phyloP scores from a whole-genome alignment of 2,113 vertebrate species.

The Petromus typicus region DNA sequence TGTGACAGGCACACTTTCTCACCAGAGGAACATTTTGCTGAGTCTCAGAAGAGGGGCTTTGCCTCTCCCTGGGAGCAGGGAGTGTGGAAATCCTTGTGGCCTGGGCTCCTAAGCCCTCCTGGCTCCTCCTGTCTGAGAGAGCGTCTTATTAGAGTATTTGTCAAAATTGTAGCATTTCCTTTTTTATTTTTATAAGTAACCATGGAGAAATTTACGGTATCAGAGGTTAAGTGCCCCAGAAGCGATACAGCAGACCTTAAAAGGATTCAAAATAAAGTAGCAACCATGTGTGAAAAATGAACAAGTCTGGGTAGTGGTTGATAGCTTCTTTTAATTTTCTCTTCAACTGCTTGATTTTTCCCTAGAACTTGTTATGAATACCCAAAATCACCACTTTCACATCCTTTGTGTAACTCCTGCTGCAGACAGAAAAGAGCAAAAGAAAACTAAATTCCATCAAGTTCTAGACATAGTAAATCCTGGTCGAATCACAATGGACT shows the following conservation, averaged over 20 bases:
- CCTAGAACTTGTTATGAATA: neutral
- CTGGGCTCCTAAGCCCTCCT: accelerated
- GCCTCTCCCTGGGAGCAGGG: neutral
- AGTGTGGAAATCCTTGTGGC: neutral
- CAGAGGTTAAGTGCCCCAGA: neutral
- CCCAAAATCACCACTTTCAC: neutral
- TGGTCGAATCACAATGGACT: neutral
- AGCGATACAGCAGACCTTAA: neutral
- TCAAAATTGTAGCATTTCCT: neutral
- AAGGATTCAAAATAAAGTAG: neutral
- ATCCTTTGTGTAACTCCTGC: neutral
- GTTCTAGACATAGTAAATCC: neutral
- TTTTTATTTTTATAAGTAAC: neutral
- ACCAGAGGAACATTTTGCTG: neutral
- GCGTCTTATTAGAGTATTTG: neutral
- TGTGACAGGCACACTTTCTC: neutral
- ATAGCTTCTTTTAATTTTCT: neutral
- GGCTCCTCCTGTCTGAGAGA: neutral
- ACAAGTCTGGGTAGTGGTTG: neutral
- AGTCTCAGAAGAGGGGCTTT: neutral
- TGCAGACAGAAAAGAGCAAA: neutral
- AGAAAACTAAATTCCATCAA: no score
- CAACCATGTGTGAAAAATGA: neutral
- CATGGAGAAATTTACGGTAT: neutral
- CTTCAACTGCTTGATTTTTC: neutral